Evolutionary conservation across 2,113 vertebrate species (phyloP).

Genomic region (Lophochroa leadbeateri): DNA sequence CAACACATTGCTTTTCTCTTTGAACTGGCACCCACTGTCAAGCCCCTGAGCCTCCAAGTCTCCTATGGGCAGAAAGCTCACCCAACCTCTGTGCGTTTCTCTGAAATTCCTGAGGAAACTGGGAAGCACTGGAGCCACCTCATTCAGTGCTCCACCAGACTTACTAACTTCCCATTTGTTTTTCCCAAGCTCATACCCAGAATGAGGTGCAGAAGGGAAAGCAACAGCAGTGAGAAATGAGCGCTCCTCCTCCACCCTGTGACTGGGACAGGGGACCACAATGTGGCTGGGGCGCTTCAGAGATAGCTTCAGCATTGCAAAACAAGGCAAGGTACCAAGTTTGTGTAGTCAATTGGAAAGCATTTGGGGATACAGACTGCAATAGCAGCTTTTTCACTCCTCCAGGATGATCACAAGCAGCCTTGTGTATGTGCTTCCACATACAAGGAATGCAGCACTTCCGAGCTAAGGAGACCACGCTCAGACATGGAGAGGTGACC

Average conservation of each 20-base stretch:
- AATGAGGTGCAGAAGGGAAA: background rate
- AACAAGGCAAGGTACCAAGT: background rate
- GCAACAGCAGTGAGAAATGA: background rate
- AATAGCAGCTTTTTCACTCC: background rate
- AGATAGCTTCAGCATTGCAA: background rate
- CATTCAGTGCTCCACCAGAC: background rate
- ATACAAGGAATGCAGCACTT: background rate
- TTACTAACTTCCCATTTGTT: background rate
- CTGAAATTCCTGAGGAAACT: background rate
- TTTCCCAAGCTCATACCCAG: background rate
- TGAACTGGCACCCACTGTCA: background rate
- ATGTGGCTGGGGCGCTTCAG: rapidly evolving
- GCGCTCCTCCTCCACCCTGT: rapidly evolving
- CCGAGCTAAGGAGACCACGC: background rate
- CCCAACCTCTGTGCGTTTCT: background rate
- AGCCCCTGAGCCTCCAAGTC: background rate
- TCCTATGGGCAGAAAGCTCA: background rate
- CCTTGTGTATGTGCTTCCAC: background rate
- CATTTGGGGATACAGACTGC: rapidly evolving
- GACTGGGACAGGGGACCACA: background rate
- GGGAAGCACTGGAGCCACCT: background rate
- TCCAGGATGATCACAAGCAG: background rate
- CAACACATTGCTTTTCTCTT: rapidly evolving
- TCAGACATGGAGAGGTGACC: background rate
- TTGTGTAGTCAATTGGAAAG: background rate